Conservation (phyloP, 1,140 invertebrate genomes). For the Formica exsecta region DNA sequence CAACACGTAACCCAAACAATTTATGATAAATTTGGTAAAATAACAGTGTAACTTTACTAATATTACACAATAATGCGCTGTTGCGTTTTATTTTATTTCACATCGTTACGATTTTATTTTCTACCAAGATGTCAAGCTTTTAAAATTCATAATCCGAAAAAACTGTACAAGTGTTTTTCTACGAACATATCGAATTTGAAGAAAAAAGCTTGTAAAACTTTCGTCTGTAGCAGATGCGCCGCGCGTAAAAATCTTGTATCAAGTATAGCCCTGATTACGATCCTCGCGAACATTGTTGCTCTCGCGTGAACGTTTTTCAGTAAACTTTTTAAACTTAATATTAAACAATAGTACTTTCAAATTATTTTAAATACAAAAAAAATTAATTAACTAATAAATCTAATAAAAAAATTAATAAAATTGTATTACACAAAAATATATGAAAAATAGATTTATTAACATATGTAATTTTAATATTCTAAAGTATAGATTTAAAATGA, state of each 20-base stretch:
- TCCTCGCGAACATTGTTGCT: not conserved
- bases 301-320: not conserved
- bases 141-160: conserved; percentile 30
- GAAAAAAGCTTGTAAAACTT: conserved; percentile 20
- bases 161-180: conserved; percentile 16
- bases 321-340: not conserved
- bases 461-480: not conserved
- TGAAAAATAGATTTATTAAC: not conserved
- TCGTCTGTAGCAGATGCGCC: not conserved
- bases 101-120: not conserved
- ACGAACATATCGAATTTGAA: not conserved
- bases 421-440: not conserved
- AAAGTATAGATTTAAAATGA: not conserved
- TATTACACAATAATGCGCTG: not conserved
- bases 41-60: not conserved
- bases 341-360: not conserved
- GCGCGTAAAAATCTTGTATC: conserved; percentile 19
- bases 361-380: not conserved
- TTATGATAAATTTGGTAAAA: not conserved
- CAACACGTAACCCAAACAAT: not conserved
- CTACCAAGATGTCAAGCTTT: not conserved
- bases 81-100: not conserved
- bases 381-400: too few species aligned
- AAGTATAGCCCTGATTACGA: conserved; percentile 13
- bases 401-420: not conserved